phyloP scores from a whole-genome alignment of 1,140 invertebrate genomes.

The Aphelinus certus region DNA sequence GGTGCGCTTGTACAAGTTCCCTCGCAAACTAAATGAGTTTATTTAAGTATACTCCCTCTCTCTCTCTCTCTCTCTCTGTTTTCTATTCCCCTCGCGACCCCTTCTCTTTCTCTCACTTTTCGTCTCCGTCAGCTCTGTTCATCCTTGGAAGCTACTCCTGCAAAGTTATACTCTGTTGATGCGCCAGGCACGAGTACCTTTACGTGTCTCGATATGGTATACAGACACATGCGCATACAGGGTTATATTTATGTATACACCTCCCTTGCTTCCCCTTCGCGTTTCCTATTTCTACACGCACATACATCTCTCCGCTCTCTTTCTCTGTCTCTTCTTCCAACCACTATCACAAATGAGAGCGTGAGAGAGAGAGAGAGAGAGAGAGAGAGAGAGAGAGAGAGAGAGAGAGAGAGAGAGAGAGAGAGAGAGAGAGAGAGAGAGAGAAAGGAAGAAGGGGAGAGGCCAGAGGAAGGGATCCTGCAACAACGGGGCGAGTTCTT shows the following conservation, averaged over 20 bases:
- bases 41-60: conserved; percentile 54
- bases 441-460: background rate
- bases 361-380: background rate
- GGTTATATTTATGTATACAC: background rate
- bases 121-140: no score
- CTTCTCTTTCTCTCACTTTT: conserved; percentile 1
- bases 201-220: no score
- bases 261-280: no score
- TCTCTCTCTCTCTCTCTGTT: conserved; percentile 25
- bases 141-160: background rate
- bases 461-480: background rate
- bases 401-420: background rate
- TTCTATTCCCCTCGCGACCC: conserved; percentile 20
- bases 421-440: background rate
- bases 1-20: conserved; percentile 11
- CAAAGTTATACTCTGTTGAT: conserved; percentile 7
- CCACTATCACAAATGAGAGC: no score
- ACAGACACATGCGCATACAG: background rate
- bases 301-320: no score
- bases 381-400: background rate
- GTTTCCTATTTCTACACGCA: no score
- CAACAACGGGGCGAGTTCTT: conserved; percentile 48
- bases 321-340: no score
- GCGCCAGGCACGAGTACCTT: background rate
- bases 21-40: conserved; percentile 59